Evolutionary conservation across 2,797 vertebrate species (phyloP).

Genomic region (Enoplosus armatus): DNA sequence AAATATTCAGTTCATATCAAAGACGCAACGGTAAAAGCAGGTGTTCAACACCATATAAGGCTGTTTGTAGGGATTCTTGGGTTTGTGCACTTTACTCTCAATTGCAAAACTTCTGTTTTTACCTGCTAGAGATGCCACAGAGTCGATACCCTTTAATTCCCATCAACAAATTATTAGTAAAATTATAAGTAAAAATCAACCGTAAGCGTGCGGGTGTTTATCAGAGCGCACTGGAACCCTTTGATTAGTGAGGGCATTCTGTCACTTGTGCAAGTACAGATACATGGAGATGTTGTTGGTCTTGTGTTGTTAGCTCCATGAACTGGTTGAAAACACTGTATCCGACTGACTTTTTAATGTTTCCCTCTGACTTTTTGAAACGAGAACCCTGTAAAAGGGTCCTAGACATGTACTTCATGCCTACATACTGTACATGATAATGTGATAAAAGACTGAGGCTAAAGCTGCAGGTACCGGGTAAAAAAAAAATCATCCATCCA

Average conservation of each 20-base stretch:
- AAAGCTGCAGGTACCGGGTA: no score
- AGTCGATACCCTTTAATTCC: neutral
- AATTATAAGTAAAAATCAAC: neutral
- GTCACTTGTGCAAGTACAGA: neutral
- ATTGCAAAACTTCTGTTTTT: neutral
- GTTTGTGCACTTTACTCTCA: neutral
- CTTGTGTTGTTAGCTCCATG: neutral
- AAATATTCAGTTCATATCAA: neutral
- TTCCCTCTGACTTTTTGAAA: no score
- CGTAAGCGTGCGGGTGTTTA: neutral
- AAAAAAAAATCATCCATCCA: no score
- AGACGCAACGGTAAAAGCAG: neutral
- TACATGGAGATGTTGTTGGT: neutral
- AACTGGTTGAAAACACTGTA: no score
- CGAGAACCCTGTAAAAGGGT: neutral
- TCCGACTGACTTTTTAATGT: no score
- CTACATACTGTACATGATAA: neutral
- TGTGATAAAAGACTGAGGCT: neutral
- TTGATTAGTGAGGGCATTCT: neutral
- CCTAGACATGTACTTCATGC: no score
- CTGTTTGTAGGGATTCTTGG: neutral
- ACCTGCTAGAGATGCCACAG: neutral
- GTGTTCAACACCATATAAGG: neutral
- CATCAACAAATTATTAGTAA: neutral
- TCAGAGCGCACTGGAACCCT: neutral